Percentiles rank a stretch among this genome's conserved stretches.
phyloP scores from a whole-genome alignment of 2,888 invertebrate genomes.

The Synanthedon formicaeformis region DNA sequence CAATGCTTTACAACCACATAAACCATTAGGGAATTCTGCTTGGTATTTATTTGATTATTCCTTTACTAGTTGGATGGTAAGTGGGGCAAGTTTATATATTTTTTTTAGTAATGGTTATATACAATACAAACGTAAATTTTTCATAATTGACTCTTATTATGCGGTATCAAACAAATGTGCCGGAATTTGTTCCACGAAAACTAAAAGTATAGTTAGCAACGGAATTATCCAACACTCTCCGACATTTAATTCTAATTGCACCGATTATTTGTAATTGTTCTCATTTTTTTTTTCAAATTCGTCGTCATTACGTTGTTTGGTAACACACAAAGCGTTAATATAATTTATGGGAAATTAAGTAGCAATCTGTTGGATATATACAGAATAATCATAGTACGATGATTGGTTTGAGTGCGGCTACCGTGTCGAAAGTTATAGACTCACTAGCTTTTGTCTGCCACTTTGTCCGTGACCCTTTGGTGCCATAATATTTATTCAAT shows the following conservation, averaged over 20 bases:
- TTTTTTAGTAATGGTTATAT: conserved; percentile 8
- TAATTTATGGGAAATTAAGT: conserved; percentile 6
- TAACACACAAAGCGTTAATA: conserved; percentile 3
- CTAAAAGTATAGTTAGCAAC: conserved; percentile 49
- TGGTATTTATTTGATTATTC: no score
- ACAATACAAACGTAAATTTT: conserved; percentile 41
- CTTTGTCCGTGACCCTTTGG: no score
- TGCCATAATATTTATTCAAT: no score
- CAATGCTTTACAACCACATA: no score
- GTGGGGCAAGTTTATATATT: no score
- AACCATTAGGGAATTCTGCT: no score
- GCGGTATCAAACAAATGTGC: conserved; percentile 66
- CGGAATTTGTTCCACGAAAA: conserved; percentile 66
- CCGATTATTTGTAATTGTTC: conserved; percentile 56
- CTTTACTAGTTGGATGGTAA: no score
- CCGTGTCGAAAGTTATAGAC: no score
- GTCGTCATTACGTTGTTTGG: conserved; percentile 31
- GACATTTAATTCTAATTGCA: conserved; percentile 32
- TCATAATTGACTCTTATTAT: conserved; percentile 67
- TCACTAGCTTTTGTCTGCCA: no score
- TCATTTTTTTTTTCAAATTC: conserved; percentile 32
- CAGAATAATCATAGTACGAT: neutral
- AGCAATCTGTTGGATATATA: conserved; percentile 3
- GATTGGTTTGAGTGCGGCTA: neutral
- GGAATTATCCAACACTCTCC: neutral